phyloP scores from a whole-genome alignment of 2,888 invertebrate genomes.

The Barypeithes pellucidus region DNA sequence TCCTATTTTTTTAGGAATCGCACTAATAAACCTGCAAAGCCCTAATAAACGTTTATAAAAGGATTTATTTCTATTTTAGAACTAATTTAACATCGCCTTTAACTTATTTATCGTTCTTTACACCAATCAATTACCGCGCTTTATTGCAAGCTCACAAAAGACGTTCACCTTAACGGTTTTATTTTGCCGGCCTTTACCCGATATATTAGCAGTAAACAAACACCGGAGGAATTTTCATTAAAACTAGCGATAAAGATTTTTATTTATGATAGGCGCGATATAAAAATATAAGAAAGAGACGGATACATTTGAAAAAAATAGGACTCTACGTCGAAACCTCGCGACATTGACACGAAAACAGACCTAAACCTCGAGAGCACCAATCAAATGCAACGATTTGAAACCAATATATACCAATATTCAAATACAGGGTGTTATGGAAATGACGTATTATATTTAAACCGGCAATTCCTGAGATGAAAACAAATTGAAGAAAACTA shows the following conservation, averaged over 20 bases:
- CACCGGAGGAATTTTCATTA: slow-evolving; percentile 30
- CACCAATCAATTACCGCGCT: slow-evolving; percentile 8
- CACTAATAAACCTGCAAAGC: not conserved
- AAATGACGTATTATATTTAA: too few relatives aligned
- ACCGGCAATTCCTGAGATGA: too few relatives aligned
- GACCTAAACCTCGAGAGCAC: too few relatives aligned
- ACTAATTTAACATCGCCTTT: not conserved
- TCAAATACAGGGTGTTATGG: too few relatives aligned
- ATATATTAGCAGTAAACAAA: slow-evolving; percentile 31
- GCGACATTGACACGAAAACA: too few relatives aligned
- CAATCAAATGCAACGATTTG: too few relatives aligned
- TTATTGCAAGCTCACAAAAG: slow-evolving; percentile 28
- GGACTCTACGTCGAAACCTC: too few relatives aligned
- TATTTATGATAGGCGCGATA: slow-evolving; percentile 10
- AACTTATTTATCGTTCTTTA: slow-evolving; percentile 12
- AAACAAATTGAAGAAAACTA: too few relatives aligned
- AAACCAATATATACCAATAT: too few relatives aligned
- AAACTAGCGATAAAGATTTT: slow-evolving; percentile 30
- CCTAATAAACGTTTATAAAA: not conserved
- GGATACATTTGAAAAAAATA: not conserved
- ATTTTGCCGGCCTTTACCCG: not conserved
- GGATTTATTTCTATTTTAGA: not conserved
- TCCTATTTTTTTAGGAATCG: too few relatives aligned
- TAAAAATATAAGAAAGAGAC: not conserved
- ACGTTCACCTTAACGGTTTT: slow-evolving; percentile 31